Evolutionary conservation across 2,888 invertebrate species (phyloP).

Genomic region (Pyrgus malvae): DNA sequence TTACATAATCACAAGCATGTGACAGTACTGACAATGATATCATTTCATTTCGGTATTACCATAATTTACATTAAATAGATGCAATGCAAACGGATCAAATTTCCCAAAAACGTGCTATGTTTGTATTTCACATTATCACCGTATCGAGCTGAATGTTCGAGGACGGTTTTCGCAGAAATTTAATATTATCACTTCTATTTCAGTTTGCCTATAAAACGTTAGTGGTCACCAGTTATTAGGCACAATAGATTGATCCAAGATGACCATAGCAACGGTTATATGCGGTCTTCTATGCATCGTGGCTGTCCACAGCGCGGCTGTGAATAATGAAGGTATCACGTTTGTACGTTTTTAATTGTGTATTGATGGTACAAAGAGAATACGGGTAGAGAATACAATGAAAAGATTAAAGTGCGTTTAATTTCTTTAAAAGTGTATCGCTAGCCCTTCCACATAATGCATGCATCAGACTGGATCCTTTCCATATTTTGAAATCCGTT

Average conservation of each 20-base stretch:
- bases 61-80: slow-evolving; percentile 12
- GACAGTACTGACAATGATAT: no score
- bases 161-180: slow-evolving; percentile 56
- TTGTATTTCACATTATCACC: slow-evolving; percentile 46
- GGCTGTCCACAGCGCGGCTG: slow-evolving; percentile 43
- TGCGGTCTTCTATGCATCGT: slow-evolving; percentile 42
- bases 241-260: slow-evolving; percentile 46
- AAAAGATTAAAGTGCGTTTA: no score
- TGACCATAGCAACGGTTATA: slow-evolving; percentile 41
- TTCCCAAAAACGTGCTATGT: slow-evolving; percentile 43
- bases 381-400: no score
- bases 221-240: slow-evolving; percentile 28
- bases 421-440: no score
- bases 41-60: slow-evolving; percentile 25
- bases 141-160: slow-evolving; percentile 42
- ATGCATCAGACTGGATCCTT: no score
- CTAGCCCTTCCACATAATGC: no score
- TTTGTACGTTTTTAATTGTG: no score
- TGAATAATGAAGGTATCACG: slow-evolving; percentile 7
- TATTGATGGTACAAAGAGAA: no score
- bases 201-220: slow-evolving; percentile 53
- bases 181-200: slow-evolving; percentile 37
- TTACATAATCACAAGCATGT: slow-evolving; percentile 10
- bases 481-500: no score
- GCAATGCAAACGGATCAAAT: slow-evolving; percentile 40